A percentile compares a stretch with the other conserved stretches of the same genome.
phyloP scores from a whole-genome alignment of 1,140 invertebrate genomes.

The Caenorhabditis remanei region DNA sequence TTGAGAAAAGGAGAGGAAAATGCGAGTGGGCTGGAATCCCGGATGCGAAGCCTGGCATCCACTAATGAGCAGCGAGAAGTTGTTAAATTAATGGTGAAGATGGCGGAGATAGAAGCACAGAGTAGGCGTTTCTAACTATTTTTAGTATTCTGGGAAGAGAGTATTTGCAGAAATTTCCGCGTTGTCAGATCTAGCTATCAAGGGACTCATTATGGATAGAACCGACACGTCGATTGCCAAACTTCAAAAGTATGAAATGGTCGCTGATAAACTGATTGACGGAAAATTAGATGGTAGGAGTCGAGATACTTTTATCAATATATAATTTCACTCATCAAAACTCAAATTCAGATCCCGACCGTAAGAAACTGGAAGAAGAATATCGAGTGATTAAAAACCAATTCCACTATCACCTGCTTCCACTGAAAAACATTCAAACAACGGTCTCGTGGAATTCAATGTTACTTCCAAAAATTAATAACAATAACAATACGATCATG shows the following conservation, averaged over 20 bases:
- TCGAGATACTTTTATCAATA: not conserved
- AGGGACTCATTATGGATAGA: constrained; percentile 69
- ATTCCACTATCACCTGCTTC: constrained; percentile 75
- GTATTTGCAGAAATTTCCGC: constrained; percentile 73
- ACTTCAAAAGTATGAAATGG: constrained; percentile 73
- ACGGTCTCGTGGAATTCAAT: constrained; percentile 75
- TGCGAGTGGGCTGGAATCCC: constrained; percentile 68
- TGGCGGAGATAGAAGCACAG: constrained; percentile 74
- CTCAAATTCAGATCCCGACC: constrained; percentile 70
- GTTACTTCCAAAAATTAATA: constrained; percentile 63
- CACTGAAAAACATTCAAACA: constrained; percentile 69
- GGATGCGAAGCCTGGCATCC: constrained; percentile 70
- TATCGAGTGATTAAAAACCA: constrained; percentile 75
- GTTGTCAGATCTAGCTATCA: constrained; percentile 73
- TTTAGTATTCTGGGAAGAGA: not conserved
- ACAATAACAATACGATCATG: constrained; percentile 26
- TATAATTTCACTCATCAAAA: not conserved
- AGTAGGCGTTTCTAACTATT: constrained; percentile 67
- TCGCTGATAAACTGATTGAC: constrained; percentile 74
- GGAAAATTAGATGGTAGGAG: constrained; percentile 67
- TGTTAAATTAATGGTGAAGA: constrained; percentile 72
- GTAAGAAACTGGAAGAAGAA: constrained; percentile 70
- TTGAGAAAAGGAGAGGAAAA: constrained; percentile 72
- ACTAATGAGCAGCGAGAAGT: constrained; percentile 75
- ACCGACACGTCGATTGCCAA: constrained; percentile 75